phyloP scores from a whole-genome alignment of 2,888 invertebrate species.

The Zaprionus obscuricornis region DNA sequence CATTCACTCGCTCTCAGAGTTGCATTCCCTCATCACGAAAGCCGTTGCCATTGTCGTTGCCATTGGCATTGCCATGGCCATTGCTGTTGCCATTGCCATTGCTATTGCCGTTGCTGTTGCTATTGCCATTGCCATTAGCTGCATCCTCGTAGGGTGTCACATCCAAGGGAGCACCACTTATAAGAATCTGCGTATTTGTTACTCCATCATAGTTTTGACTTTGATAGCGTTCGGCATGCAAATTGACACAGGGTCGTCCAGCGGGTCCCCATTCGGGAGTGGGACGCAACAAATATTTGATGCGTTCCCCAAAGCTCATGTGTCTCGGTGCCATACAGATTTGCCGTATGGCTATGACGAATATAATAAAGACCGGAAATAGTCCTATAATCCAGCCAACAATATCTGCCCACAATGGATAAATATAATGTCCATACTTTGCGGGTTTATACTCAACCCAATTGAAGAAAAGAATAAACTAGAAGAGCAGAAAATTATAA shows the following conservation, averaged over 20 bases:
- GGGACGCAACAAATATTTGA: conserved; percentile 87
- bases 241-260: conserved; percentile 80
- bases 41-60: conserved; percentile 45
- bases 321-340: conserved; percentile 86
- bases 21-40: conserved; percentile 78
- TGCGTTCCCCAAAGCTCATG: conserved; percentile 85
- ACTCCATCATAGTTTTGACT: conserved; percentile 84
- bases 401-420: conserved; percentile 91
- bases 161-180: conserved; percentile 67
- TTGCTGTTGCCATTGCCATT: too few relatives aligned
- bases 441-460: conserved; percentile 91
- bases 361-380: conserved; percentile 88
- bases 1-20: conserved; percentile 85
- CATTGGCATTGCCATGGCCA: conserved; percentile 21
- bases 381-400: conserved; percentile 91
- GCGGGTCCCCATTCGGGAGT: conserved; percentile 89
- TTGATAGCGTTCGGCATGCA: conserved; percentile 79
- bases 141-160: conserved; percentile 60
- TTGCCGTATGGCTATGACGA: conserved; percentile 86
- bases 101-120: too few relatives aligned
- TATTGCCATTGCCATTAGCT: conserved; percentile 12
- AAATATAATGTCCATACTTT: conserved; percentile 89
- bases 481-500: conserved; percentile 47
- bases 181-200: conserved; percentile 84
- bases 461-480: conserved; percentile 91